Evolutionary conservation across 2,888 invertebrate species (phyloP).

Genomic region (Drosophila pegasa): DNA sequence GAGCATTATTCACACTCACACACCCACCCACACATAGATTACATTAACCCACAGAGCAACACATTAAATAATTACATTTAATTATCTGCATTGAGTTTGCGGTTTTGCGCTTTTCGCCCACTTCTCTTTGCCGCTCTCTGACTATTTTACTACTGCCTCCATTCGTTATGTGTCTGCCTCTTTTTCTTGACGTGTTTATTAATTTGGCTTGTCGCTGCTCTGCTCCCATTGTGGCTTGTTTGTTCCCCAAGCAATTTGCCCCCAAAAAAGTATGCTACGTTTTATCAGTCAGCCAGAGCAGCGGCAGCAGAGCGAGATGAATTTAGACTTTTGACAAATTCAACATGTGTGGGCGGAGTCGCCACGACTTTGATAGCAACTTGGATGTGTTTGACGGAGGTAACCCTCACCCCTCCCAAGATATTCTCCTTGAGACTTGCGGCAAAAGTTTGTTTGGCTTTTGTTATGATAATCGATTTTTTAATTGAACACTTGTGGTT

Average conservation of each 20-base stretch:
- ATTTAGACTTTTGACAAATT: conserved; percentile 32
- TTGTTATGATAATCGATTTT: conserved; percentile 14
- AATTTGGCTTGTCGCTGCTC: conserved; percentile 56
- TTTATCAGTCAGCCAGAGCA: conserved; percentile 42
- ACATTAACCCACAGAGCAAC: conserved; percentile 35
- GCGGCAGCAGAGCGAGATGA: not conserved
- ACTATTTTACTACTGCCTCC: conserved; percentile 13
- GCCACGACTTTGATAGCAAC: conserved; percentile 11
- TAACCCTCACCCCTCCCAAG: not conserved
- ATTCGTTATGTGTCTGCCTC: conserved; percentile 6
- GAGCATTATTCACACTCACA: conserved; percentile 46
- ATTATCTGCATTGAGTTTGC: conserved; percentile 75
- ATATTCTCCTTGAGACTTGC: conserved; percentile 17
- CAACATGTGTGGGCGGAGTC: conserved; percentile 12
- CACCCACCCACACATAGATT: conserved; percentile 11
- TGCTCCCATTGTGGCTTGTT: conserved; percentile 22
- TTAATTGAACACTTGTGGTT: conserved; percentile 1
- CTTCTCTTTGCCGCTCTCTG: conserved; percentile 11
- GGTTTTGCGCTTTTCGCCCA: conserved; percentile 32
- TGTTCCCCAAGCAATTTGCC: conserved; percentile 29
- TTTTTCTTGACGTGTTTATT: conserved; percentile 53
- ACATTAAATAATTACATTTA: conserved; percentile 78
- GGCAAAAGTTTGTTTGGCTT: not conserved
- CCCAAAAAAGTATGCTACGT: conserved; percentile 56
- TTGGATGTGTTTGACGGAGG: not conserved